Evolutionary conservation across 2,113 vertebrate species (phyloP).

Genomic region (Anas platyrhynchos): DNA sequence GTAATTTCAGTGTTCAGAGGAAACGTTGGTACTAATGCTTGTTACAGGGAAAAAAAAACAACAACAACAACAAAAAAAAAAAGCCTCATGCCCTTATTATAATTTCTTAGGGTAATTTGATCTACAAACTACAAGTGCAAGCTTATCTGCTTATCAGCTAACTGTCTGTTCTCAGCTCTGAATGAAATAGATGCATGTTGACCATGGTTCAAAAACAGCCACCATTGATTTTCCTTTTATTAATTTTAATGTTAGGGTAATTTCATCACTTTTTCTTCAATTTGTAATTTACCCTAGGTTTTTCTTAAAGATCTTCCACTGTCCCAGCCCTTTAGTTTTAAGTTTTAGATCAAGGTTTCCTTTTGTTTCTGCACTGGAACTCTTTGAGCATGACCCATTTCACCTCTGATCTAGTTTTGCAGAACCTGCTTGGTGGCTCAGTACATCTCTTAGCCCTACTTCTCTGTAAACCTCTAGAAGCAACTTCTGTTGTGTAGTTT

Average conservation of each 20-base stretch:
- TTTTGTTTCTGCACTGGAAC: background rate
- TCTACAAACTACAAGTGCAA: background rate
- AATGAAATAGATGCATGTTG: background rate
- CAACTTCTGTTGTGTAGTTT: background rate
- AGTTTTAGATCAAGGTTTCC: background rate
- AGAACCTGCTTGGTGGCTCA: background rate
- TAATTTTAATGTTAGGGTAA: background rate
- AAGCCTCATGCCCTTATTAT: background rate
- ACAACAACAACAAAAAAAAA: background rate
- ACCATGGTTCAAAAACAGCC: background rate
- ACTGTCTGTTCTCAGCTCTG: background rate
- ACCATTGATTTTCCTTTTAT: background rate
- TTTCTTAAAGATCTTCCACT: background rate
- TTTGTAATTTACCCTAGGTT: background rate
- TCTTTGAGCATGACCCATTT: background rate
- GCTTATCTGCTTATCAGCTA: background rate
- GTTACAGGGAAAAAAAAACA: background rate
- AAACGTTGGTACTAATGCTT: background rate
- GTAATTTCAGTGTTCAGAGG: background rate
- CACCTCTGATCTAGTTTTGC: background rate
- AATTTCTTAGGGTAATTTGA: background rate
- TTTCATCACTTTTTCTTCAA: background rate
- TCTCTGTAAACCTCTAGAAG: background rate
- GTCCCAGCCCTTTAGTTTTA: background rate
- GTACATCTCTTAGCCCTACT: background rate